Evolutionary conservation across 2,797 vertebrate species (phyloP).

Genomic region (Sphenopsis melanotis): DNA sequence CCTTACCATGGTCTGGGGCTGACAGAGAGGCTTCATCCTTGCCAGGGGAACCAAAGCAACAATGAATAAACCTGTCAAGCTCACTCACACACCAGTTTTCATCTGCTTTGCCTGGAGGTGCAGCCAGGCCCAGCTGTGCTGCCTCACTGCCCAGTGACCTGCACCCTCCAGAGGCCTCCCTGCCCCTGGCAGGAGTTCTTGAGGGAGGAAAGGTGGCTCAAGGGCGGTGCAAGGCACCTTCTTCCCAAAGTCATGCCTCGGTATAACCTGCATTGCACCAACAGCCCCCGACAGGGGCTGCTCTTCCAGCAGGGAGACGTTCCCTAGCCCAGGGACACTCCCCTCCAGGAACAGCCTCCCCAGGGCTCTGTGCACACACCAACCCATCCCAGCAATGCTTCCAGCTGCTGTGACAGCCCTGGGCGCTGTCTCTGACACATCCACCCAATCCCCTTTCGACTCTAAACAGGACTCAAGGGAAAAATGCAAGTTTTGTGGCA

Average conservation of each 20-base stretch:
- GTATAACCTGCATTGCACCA: not conserved
- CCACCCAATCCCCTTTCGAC: not conserved
- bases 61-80: not conserved
- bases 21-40: not conserved
- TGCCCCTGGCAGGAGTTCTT: not conserved
- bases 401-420: not conserved
- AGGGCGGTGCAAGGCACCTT: not conserved
- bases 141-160: not conserved
- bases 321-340: not conserved
- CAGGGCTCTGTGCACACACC: not conserved
- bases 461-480: not conserved
- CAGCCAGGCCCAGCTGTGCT: not conserved
- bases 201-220: not conserved
- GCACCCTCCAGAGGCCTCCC: accelerated
- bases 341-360: not conserved
- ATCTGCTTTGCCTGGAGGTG: not conserved
- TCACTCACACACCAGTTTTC: not conserved
- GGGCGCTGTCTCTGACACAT: not conserved
- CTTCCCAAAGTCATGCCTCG: not conserved
- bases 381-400: not conserved
- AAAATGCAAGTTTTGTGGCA: not conserved
- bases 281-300: accelerated
- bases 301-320: not conserved
- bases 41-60: not conserved
- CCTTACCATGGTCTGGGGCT: accelerated